Conservation (phyloP, 2,888 invertebrate species). For the Drosophila mimetica region DNA sequence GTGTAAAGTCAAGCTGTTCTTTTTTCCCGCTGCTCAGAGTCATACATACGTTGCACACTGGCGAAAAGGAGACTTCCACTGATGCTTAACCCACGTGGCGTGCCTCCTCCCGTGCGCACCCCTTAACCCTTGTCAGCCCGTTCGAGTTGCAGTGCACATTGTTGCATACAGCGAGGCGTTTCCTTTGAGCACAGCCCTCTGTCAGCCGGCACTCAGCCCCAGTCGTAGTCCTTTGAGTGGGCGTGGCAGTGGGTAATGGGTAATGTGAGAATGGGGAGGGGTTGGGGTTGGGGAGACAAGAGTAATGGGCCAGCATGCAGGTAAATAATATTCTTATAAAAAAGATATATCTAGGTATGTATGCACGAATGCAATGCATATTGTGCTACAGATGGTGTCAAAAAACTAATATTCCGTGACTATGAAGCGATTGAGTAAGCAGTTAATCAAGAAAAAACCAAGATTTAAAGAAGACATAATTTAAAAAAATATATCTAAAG, state of each 20-base stretch:
- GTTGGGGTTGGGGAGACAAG: slow-evolving; percentile 12
- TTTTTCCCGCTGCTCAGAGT: slow-evolving; percentile 24
- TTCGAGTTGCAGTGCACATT: slow-evolving; percentile 70
- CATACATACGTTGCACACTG: slow-evolving; percentile 22
- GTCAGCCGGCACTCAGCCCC: slow-evolving; percentile 44
- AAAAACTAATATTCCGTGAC: not conserved
- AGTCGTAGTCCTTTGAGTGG: slow-evolving; percentile 41
- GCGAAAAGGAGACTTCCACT: slow-evolving; percentile 11
- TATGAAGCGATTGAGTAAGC: not conserved
- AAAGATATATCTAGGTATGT: slow-evolving; percentile 21
- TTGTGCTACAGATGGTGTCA: not conserved
- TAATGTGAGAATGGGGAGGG: no score
- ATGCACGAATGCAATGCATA: slow-evolving; percentile 1
- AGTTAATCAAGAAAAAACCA: no score
- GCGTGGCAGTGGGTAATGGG: slow-evolving; percentile 2
- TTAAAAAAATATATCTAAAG: no score
- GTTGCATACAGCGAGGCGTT: slow-evolving; percentile 69
- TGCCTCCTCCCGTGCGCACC: not conserved
- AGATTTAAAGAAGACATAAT: no score
- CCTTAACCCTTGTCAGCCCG: slow-evolving; percentile 23
- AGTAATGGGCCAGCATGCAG: slow-evolving; percentile 61
- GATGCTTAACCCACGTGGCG: slow-evolving; percentile 15
- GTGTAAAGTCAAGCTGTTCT: slow-evolving; percentile 70
- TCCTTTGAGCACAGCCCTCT: slow-evolving; percentile 62
- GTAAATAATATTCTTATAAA: slow-evolving; percentile 59